These are phyloP conservation scores for Onychomys leucogaster DNA, from an alignment of 2,797 vertebrate species.

Conservation along the genomic window DNA sequence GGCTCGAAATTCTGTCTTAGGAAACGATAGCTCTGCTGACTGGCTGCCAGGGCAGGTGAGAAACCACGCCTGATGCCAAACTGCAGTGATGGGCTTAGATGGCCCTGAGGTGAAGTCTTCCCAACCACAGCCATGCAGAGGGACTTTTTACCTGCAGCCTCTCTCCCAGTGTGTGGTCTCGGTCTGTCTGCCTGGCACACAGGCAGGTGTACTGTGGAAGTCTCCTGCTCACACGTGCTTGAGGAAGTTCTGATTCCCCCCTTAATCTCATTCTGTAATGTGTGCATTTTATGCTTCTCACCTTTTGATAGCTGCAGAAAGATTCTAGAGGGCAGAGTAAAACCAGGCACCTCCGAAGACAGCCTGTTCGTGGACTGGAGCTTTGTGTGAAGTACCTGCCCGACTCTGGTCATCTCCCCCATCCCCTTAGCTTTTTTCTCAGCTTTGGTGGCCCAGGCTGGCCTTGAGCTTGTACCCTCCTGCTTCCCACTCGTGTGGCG, in stretches of 20 bases:
- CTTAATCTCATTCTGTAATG: constrained; percentile 32
- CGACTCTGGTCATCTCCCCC: background rate
- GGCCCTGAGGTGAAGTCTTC: background rate
- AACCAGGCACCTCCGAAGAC: background rate
- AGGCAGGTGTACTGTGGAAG: background rate
- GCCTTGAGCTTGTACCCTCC: background rate
- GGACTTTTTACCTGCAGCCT: background rate
- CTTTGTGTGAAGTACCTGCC: background rate
- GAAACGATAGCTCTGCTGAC: background rate
- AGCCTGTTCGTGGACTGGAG: background rate
- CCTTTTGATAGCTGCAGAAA: constrained; percentile 57
- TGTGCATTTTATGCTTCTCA: constrained; percentile 66
- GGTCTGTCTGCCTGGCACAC: background rate
- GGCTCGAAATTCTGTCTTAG: background rate
- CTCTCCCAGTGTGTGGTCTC: background rate
- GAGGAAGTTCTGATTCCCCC: background rate
- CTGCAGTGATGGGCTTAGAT: background rate
- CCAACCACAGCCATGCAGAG: background rate
- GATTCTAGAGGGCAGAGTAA: background rate
- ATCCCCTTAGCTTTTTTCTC: background rate
- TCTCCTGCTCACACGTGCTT: constrained; percentile 37
- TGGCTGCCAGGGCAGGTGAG: background rate
- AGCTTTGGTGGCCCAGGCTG: background rate
- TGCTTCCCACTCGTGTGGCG: background rate
- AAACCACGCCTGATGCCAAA: background rate